These are phyloP conservation scores for Netelia inedita DNA, from an alignment of 2,888 invertebrate genomes.

Conservation along the genomic window DNA sequence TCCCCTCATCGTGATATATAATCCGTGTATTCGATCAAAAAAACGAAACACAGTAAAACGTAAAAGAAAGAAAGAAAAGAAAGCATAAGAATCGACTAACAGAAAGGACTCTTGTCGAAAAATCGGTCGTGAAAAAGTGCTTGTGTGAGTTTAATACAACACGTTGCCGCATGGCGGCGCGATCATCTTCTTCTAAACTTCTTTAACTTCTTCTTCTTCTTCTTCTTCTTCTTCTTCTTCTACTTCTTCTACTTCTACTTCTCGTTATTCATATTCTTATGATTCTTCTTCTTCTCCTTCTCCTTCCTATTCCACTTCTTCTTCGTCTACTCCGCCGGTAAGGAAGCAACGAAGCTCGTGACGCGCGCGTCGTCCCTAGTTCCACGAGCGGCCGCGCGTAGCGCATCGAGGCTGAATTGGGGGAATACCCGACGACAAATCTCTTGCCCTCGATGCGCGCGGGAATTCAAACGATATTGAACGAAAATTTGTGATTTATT, in stretches of 20 bases:
- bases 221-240: constrained; percentile 59
- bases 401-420: constrained; percentile 11
- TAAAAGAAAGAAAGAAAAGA: constrained; percentile 36
- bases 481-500: constrained; percentile 7
- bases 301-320: constrained; percentile 56
- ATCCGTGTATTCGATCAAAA: constrained; percentile 40
- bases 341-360: constrained; percentile 39
- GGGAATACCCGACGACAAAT: constrained; percentile 1
- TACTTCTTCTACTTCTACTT: constrained; percentile 58
- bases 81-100: constrained; percentile 33
- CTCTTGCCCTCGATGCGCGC: not conserved
- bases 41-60: constrained; percentile 38
- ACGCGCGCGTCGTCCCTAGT: constrained; percentile 51
- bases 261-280: constrained; percentile 50
- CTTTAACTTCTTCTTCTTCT: constrained; percentile 57
- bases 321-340: constrained; percentile 62
- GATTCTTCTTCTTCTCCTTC: constrained; percentile 45
- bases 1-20: constrained; percentile 24
- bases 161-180: constrained; percentile 15
- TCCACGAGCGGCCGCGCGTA: constrained; percentile 62
- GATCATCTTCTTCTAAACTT: constrained; percentile 60
- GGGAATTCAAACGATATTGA: not conserved
- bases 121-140: constrained; percentile 30
- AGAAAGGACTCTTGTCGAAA: constrained; percentile 40
- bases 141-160: constrained; percentile 43